Percentiles rank a stretch among this genome's conserved stretches.
phyloP scores from a whole-genome alignment of 1,140 invertebrate species.

The Chironomus striatipennis region DNA sequence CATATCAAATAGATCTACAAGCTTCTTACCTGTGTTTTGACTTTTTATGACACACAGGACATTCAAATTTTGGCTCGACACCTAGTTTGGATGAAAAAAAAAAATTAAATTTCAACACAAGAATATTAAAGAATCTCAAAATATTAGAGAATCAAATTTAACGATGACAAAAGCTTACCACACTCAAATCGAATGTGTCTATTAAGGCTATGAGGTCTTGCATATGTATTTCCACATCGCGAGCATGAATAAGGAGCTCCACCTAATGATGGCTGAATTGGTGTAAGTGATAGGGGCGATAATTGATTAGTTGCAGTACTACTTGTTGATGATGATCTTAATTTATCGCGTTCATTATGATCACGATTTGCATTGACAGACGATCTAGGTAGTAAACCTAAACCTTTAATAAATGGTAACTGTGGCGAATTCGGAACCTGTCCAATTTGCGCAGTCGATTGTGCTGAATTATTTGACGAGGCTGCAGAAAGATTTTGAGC shows the following conservation, averaged over 20 bases:
- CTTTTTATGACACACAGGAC: constrained; percentile 49
- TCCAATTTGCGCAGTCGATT: neutral
- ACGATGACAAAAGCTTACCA: constrained; percentile 33
- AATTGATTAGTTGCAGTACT: constrained; percentile 25
- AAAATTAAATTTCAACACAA: no score
- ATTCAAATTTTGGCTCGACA: constrained; percentile 48
- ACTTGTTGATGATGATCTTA: constrained; percentile 25
- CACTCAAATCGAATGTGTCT: constrained; percentile 58
- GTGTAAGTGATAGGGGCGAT: constrained; percentile 21
- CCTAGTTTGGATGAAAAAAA: neutral
- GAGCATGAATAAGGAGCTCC: constrained; percentile 41
- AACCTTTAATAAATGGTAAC: constrained; percentile 16
- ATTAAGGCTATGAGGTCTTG: constrained; percentile 49
- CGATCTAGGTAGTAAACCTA: neutral
- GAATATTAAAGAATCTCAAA: neutral
- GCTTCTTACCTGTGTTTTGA: constrained; percentile 45
- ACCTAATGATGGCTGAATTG: constrained; percentile 25
- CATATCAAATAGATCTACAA: neutral
- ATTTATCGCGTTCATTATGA: neutral
- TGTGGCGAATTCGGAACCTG: constrained; percentile 1
- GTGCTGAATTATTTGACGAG: constrained; percentile 16
- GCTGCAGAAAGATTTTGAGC: constrained; percentile 27
- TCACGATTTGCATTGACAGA: constrained; percentile 5
- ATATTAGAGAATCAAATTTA: neutral
- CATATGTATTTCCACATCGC: constrained; percentile 49